A percentile compares a stretch with the other conserved stretches of the same genome.
These are phyloP conservation scores for Arenaria interpres DNA, from an alignment of 2,113 vertebrate genomes.

Conservation along the genomic window DNA sequence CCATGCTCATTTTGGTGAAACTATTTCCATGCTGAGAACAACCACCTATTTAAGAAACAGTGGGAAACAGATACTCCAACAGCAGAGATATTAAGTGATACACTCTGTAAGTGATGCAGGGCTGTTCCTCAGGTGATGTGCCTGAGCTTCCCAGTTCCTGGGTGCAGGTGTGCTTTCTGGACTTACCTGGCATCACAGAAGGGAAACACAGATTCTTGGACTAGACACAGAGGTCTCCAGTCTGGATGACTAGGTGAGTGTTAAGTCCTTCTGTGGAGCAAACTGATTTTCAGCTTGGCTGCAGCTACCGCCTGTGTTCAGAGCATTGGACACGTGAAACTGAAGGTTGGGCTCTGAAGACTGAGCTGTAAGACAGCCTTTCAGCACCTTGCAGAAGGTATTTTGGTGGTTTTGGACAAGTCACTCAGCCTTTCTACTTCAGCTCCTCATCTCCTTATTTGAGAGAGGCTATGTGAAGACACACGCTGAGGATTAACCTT, in stretches of 20 bases:
- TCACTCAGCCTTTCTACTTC: background rate
- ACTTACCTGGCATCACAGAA: background rate
- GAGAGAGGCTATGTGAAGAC: background rate
- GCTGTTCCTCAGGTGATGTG: background rate
- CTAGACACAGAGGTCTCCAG: background rate
- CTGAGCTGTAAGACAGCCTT: background rate
- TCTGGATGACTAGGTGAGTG: too few relatives aligned
- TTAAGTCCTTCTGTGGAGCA: background rate
- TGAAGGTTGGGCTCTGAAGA: background rate
- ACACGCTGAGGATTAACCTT: background rate
- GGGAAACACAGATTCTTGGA: background rate
- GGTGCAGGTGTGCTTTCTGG: background rate
- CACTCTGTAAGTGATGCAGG: background rate
- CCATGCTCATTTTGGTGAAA: background rate
- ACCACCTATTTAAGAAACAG: background rate
- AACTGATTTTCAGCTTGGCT: rapidly evolving
- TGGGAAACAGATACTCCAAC: background rate
- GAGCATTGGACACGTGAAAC: background rate
- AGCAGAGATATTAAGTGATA: background rate
- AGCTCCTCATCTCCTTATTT: background rate
- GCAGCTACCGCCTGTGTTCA: background rate
- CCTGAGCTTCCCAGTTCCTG: background rate
- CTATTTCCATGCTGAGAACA: background rate
- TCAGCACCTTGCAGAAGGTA: background rate
- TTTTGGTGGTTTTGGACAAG: background rate